Conservation (phyloP, 2,888 invertebrate genomes). For the Drosophila neotestacea region DNA sequence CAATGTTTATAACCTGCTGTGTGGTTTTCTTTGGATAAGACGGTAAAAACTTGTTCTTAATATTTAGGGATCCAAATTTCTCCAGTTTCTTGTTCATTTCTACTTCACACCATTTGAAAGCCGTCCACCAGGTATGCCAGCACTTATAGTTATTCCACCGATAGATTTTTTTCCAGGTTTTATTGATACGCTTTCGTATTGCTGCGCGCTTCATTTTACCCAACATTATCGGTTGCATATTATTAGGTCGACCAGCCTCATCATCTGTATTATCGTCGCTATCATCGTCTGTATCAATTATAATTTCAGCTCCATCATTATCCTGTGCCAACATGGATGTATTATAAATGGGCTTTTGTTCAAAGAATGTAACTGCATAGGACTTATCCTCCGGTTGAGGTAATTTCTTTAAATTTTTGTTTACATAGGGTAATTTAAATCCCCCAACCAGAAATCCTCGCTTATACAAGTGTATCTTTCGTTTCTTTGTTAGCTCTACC, state of each 20-base stretch:
- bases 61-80: conserved; percentile 23
- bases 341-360: conserved; percentile 51
- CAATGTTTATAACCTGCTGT: conserved; percentile 3
- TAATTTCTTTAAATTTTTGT: not conserved
- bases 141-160: conserved; percentile 36
- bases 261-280: conserved; percentile 35
- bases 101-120: conserved; percentile 60
- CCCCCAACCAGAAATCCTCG: conserved; percentile 52
- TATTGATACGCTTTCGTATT: conserved; percentile 20
- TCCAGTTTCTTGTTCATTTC: conserved; percentile 45
- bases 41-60: conserved; percentile 35
- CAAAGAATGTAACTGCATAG: conserved; percentile 60
- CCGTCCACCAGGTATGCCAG: conserved; percentile 60
- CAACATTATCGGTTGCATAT: not conserved
- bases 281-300: conserved; percentile 1
- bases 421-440: conserved; percentile 48
- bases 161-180: conserved; percentile 44
- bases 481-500: conserved; percentile 15
- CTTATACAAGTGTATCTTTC: not conserved
- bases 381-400: conserved; percentile 56
- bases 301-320: conserved; percentile 3
- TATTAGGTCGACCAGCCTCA: conserved; percentile 18
- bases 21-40: not conserved
- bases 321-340: conserved; percentile 31
- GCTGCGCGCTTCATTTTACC: not conserved